Percentiles rank a stretch among this genome's conserved stretches.
Evolutionary conservation across 1,140 invertebrate genomes (phyloP).

Genomic region (Caenorhabditis inopinata): DNA sequence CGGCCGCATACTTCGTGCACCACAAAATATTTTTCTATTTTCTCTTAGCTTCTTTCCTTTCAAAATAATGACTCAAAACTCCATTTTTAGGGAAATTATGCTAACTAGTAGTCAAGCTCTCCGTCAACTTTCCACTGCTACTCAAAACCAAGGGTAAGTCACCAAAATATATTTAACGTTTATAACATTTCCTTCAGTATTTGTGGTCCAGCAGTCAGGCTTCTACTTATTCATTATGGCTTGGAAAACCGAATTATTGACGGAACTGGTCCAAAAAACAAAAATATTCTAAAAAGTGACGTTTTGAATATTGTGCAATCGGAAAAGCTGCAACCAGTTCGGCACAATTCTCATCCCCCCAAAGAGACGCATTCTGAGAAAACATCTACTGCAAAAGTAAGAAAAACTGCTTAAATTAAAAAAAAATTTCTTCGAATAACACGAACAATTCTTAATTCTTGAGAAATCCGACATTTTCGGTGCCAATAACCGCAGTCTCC

Average conservation of each 20-base stretch:
- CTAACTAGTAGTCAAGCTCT: neutral
- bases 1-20: too few relatives aligned
- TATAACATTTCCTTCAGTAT: neutral
- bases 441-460: neutral
- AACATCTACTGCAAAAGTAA: neutral
- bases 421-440: too few relatives aligned
- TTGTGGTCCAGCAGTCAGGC: constrained; percentile 36
- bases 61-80: neutral
- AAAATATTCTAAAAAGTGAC: constrained; percentile 39
- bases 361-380: neutral
- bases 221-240: constrained; percentile 30
- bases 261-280: constrained; percentile 36
- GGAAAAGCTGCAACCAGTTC: constrained; percentile 6
- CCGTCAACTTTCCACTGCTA: neutral
- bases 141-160: neutral
- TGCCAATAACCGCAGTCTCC: neutral
- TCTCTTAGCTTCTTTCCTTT: neutral
- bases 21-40: neutral
- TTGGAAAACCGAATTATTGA: neutral
- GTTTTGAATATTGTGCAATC: constrained; percentile 5
- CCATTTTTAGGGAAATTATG: neutral
- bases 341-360: neutral
- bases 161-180: neutral
- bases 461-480: constrained; percentile 11
- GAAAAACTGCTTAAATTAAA: neutral